phyloP scores from a whole-genome alignment of 1,140 invertebrate genomes.

The Diuraphis noxia region DNA sequence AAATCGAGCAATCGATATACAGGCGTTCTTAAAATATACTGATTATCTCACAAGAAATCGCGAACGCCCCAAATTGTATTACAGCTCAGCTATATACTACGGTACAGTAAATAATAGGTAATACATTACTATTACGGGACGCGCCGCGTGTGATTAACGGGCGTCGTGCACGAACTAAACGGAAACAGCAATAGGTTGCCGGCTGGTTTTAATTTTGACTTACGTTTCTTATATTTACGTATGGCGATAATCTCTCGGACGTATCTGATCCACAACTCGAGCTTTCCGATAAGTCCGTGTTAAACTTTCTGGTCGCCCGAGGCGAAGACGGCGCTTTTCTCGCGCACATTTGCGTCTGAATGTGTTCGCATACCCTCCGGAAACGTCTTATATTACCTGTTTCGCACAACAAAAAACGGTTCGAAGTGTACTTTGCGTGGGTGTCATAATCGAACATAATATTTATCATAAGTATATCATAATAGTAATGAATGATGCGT shows the following conservation, averaged over 20 bases:
- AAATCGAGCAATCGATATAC: not conserved
- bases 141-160: not conserved
- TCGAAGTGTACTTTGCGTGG: not conserved
- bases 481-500: no score
- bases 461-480: no score
- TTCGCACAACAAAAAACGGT: not conserved
- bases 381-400: conserved; percentile 92
- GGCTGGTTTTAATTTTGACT: not conserved
- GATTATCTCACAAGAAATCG: not conserved
- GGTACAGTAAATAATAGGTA: no score
- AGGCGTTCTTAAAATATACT: not conserved
- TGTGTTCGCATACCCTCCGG: conserved; percentile 92
- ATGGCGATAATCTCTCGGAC: conserved; percentile 72
- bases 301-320: conserved; percentile 69
- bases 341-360: conserved; percentile 84
- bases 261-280: conserved; percentile 82
- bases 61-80: not conserved
- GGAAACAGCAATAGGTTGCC: not conserved
- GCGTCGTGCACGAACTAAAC: not conserved
- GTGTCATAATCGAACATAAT: no score
- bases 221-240: conserved; percentile 65
- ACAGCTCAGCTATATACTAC: not conserved
- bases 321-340: conserved; percentile 74
- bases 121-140: not conserved
- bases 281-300: conserved; percentile 75